Evolutionary conservation across 2,797 vertebrate genomes (phyloP).

Genomic region (Periparus ater): DNA sequence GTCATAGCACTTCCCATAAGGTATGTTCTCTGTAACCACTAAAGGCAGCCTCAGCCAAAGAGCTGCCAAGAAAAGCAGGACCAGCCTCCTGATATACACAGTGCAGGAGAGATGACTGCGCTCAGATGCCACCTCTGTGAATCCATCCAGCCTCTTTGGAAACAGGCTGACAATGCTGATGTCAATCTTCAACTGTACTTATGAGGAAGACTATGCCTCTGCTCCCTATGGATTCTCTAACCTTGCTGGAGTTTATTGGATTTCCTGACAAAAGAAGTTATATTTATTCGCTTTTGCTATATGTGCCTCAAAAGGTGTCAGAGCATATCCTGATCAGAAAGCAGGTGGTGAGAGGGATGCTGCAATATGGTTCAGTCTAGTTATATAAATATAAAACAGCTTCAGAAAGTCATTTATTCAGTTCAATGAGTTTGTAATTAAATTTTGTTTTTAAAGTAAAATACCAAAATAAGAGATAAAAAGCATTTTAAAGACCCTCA

Average conservation of each 20-base stretch:
- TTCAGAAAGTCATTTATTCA: background rate
- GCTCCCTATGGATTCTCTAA: background rate
- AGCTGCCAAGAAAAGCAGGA: background rate
- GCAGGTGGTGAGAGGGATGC: background rate
- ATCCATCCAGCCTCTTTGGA: background rate
- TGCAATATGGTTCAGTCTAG: background rate
- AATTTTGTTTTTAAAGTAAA: background rate
- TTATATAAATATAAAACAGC: background rate
- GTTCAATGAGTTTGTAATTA: background rate
- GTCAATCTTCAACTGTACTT: background rate
- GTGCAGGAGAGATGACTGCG: background rate
- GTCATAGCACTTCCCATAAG: background rate
- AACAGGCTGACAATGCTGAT: background rate
- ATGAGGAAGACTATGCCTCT: background rate
- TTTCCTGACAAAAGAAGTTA: background rate
- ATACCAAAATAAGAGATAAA: background rate
- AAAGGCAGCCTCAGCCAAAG: background rate
- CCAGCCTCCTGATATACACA: background rate
- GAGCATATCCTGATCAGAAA: background rate
- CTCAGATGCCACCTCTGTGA: background rate
- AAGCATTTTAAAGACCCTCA: background rate
- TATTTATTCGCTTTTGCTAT: background rate
- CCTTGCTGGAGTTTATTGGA: background rate
- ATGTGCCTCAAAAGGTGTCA: background rate
- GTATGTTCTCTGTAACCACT: background rate